Base-by-base conservation (phyloP, 2,888 invertebrate genomes). In the Polietes domitor region DNA sequence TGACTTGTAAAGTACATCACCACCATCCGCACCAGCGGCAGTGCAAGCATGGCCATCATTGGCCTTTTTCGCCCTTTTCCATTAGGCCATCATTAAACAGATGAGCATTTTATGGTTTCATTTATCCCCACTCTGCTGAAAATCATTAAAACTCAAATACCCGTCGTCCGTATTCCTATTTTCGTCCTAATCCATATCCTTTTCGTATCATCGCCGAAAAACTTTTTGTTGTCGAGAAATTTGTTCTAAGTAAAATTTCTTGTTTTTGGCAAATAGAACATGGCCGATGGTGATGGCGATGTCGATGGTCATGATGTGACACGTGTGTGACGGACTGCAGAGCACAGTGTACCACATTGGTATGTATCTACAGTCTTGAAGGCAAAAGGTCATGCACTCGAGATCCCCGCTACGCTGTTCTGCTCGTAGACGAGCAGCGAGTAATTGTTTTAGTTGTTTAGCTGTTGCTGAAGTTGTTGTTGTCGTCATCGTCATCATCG, bases 1-100 rank as follows among this genome's bases (percentile, higher is more conserved):
- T 58, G 58, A 58, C 58, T 58, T 58, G 24, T 47, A 47, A 47
- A 47, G 47, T 47, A 47, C n/a, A 47, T 12, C 32, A 32, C 32
- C 32, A 32, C 32, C 32, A 32, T 9, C 2, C 2, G 6, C 47
- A n/a, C 12, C 47, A 47, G 47, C 1, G 10, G 15, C 26, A 58
- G 12, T 5, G 24, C 21, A 15, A n/a, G n/a, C n/a, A n/a, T n/a
- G n/a, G n/a, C n/a, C 58, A 24, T 10, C 24, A 24, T 26, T 58
- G 58, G 26, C 58, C 58, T 58, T 58, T 58, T 50, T 5, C 19
- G 6, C 19, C 19, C 5, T n/a, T n/a, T 15, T 15, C 26, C 26
- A 26, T 21, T 53, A 21, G 37, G 53, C 50, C 50, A 19, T n/a
- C 50, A 53, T 24, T 15, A 58, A 58, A 24, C 58, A 58, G 26